These are phyloP conservation scores for Tetramorium parvispinum DNA, from an alignment of 1,140 invertebrate species.

Conservation along the genomic window DNA sequence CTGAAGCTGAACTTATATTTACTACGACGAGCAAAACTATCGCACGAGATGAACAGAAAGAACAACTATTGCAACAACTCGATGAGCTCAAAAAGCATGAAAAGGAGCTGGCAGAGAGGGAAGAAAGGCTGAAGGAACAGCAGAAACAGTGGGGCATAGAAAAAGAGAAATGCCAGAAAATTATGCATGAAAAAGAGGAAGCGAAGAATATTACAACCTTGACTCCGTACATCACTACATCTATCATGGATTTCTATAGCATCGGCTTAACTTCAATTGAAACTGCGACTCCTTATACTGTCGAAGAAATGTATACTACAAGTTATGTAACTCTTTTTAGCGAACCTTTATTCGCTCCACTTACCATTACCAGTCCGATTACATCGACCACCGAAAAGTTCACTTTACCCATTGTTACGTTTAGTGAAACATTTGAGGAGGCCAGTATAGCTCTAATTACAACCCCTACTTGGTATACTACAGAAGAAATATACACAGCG, in stretches of 20 bases:
- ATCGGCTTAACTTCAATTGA: neutral
- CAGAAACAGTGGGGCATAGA: slow-evolving; percentile 9
- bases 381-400: neutral
- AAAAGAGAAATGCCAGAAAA: slow-evolving; percentile 30
- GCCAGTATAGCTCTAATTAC: neutral
- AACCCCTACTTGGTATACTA: neutral
- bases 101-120: slow-evolving; percentile 15
- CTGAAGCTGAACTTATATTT: neutral
- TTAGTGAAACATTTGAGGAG: neutral
- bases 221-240: neutral
- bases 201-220: neutral
- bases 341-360: slow-evolving; percentile 1
- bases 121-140: slow-evolving; percentile 4
- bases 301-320: slow-evolving; percentile 9
- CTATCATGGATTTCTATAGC: neutral
- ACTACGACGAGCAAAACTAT: slow-evolving; percentile 4
- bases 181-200: slow-evolving; percentile 9
- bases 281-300: slow-evolving; percentile 7
- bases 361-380: slow-evolving; percentile 15
- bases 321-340: slow-evolving; percentile 16
- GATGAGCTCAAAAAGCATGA: neutral
- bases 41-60: neutral
- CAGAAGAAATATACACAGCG: neutral
- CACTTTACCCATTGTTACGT: neutral
- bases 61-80: neutral